Evolutionary conservation across 2,113 vertebrate species (phyloP).

Genomic region (Crocuta crocuta): DNA sequence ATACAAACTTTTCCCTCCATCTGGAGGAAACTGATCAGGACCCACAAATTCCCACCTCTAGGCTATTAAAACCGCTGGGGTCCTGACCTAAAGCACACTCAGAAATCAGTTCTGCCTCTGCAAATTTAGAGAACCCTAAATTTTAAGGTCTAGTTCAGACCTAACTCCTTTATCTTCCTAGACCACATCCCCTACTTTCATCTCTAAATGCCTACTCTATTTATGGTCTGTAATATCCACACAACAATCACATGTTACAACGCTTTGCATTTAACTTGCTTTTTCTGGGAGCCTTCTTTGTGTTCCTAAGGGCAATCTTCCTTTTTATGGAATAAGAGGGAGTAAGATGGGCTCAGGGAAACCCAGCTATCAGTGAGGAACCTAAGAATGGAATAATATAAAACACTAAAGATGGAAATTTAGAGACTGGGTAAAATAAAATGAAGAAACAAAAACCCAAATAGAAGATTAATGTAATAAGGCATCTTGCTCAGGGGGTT

Average conservation of each 20-base stretch:
- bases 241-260: background rate
- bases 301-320: background rate
- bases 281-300: background rate
- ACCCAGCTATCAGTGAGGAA: background rate
- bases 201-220: background rate
- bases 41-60: background rate
- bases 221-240: background rate
- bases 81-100: background rate
- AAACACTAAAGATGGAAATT: background rate
- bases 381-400: background rate
- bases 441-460: background rate
- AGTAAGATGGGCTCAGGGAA: background rate
- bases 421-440: background rate
- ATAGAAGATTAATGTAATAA: background rate
- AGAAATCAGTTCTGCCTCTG: background rate
- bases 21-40: background rate
- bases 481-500: background rate
- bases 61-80: background rate
- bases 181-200: background rate
- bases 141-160: background rate
- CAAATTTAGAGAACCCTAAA: background rate
- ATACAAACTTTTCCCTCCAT: background rate
- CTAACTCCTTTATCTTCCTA: background rate
- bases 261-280: background rate
- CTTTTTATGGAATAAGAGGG: background rate